Evolutionary conservation across 2,113 vertebrate genomes (phyloP).

Genomic region (Galbula dea): DNA sequence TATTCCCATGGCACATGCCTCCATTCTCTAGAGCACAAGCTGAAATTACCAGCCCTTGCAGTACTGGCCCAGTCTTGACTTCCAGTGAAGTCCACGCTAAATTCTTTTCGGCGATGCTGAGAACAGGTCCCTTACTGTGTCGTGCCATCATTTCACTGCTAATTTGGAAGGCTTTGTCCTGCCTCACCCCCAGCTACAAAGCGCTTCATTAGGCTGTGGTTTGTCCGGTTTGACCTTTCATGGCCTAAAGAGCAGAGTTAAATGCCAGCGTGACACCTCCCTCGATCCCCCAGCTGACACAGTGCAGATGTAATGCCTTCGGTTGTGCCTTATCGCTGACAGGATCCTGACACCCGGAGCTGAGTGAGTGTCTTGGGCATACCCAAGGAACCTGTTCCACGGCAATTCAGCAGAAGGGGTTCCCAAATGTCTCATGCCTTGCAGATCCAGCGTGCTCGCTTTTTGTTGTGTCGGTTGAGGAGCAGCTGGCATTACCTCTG

Average conservation of each 20-base stretch:
- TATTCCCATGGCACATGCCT: not conserved
- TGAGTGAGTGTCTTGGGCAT: not conserved
- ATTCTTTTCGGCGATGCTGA: rapidly evolving
- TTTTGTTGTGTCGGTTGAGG: not conserved
- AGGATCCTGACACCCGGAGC: not conserved
- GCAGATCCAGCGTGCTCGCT: rapidly evolving
- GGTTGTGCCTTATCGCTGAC: not conserved
- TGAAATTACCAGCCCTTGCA: not conserved
- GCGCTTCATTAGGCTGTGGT: conserved; percentile 16
- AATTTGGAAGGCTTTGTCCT: conserved; percentile 32
- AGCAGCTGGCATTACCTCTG: not conserved
- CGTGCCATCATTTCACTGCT: not conserved
- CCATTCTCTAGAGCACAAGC: not conserved
- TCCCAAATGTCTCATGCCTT: not conserved
- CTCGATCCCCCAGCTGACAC: not conserved
- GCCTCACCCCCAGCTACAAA: conserved; percentile 25
- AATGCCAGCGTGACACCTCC: conserved; percentile 65
- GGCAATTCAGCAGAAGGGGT: not conserved
- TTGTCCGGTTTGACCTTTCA: conserved; percentile 56
- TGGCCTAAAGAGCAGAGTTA: conserved; percentile 37
- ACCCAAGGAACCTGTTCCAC: not conserved
- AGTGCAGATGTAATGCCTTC: conserved; percentile 46
- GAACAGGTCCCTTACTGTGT: not conserved
- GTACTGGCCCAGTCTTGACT: not conserved
- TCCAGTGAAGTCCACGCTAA: not conserved